phyloP scores from a whole-genome alignment of 2,888 invertebrate genomes.

The Heteromyza rotundicornis region DNA sequence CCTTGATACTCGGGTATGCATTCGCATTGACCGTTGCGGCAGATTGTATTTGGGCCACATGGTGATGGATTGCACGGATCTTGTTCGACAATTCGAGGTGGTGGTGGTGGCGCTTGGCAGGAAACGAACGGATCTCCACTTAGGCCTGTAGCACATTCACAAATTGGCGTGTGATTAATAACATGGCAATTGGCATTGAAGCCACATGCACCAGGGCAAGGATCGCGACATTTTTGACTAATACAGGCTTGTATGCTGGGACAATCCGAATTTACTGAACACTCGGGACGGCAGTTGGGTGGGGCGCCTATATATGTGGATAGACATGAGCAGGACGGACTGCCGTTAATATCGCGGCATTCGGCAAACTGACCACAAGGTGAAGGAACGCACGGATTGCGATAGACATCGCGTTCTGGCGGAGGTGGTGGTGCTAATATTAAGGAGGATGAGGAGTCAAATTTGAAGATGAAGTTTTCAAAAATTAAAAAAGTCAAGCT shows the following conservation, averaged over 20 bases:
- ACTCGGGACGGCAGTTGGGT: conserved; percentile 76
- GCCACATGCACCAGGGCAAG: conserved; percentile 76
- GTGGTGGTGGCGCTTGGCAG: conserved; percentile 65
- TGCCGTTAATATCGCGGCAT: conserved; percentile 70
- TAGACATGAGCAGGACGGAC: conserved; percentile 71
- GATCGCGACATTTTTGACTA: conserved; percentile 73
- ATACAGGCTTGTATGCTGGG: conserved; percentile 74
- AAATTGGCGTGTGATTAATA: conserved; percentile 73
- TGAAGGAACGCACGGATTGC: conserved; percentile 74
- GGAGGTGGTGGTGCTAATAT: conserved; percentile 32
- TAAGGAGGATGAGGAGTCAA: not conserved
- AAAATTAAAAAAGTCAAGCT: not conserved
- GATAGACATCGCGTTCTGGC: conserved; percentile 51
- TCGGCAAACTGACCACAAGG: conserved; percentile 76
- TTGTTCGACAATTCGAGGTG: conserved; percentile 57
- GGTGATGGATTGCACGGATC: conserved; percentile 77
- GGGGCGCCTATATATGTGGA: conserved; percentile 72
- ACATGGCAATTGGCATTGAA: conserved; percentile 69
- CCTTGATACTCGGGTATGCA: conserved; percentile 71
- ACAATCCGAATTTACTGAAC: conserved; percentile 75
- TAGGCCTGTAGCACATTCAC: conserved; percentile 68
- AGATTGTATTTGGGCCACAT: conserved; percentile 72
- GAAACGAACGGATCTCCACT: conserved; percentile 74
- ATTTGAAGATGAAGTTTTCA: not conserved
- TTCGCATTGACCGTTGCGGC: conserved; percentile 73